phyloP scores from a whole-genome alignment of 2,888 invertebrate genomes.

The Campoletis raptor region DNA sequence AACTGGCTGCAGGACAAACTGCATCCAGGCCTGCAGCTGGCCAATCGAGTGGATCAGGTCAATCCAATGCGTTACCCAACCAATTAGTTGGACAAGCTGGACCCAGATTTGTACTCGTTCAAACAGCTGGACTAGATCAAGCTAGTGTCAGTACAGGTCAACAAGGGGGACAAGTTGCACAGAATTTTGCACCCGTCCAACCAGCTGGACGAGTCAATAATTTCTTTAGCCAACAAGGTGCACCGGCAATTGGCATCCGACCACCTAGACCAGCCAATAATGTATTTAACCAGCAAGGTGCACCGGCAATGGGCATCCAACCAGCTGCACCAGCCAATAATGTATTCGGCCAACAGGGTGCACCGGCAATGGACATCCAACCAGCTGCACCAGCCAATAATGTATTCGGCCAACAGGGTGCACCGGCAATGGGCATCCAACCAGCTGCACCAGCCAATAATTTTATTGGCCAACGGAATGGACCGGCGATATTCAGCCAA shows the following conservation, averaged over 20 bases:
- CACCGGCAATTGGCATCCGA: background rate
- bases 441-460: background rate
- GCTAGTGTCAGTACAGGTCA: background rate
- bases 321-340: background rate
- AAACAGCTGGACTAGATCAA: background rate
- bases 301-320: background rate
- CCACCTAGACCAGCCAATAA: background rate
- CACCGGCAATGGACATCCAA: background rate
- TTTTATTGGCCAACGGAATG: background rate
- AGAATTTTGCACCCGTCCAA: background rate
- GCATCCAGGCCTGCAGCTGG: too few relatives aligned
- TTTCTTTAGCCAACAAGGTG: background rate
- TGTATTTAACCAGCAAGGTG: background rate
- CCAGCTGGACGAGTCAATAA: background rate
- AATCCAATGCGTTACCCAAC: background rate
- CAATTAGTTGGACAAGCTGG: background rate
- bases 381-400: background rate
- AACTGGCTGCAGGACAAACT: too few relatives aligned
- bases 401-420: background rate
- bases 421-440: background rate
- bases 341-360: background rate
- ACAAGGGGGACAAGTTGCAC: background rate
- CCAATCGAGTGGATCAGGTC: background rate
- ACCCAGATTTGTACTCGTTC: background rate
- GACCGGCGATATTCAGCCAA: background rate